phyloP scores from a whole-genome alignment of 1,140 invertebrate genomes.

The Metaphire vulgaris region DNA sequence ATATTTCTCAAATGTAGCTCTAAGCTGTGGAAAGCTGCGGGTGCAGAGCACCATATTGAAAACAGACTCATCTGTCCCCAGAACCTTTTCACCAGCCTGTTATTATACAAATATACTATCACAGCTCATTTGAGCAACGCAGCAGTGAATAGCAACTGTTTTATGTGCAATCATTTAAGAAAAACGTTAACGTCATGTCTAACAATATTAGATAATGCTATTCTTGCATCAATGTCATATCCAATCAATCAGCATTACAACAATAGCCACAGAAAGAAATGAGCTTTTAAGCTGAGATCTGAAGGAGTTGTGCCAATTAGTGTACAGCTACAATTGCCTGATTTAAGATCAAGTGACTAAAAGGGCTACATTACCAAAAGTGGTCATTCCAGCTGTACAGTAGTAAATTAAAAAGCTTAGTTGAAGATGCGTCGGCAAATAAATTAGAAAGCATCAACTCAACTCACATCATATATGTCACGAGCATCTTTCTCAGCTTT shows the following conservation, averaged over 20 bases:
- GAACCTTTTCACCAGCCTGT: constrained; percentile 53
- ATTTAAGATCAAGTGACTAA: neutral
- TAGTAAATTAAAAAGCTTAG: neutral
- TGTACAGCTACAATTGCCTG: neutral
- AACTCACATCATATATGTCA: constrained; percentile 29
- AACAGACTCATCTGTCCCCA: constrained; percentile 55
- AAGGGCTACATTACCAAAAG: neutral
- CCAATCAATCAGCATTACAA: neutral
- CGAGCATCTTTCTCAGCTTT: constrained; percentile 29
- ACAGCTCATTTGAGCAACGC: neutral
- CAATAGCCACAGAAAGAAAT: neutral
- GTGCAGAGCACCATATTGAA: constrained; percentile 44
- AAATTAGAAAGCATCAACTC: neutral
- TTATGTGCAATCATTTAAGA: neutral
- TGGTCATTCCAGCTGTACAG: neutral
- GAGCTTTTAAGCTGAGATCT: neutral
- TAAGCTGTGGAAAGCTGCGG: constrained; percentile 46
- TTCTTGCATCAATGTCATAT: neutral
- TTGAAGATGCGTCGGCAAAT: too few relatives aligned
- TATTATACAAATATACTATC: neutral
- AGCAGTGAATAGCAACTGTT: neutral
- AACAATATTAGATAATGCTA: neutral
- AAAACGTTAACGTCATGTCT: neutral
- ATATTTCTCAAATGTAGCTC: constrained; percentile 50
- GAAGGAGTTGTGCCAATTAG: neutral